These are phyloP conservation scores for Aldabrachelys gigantea DNA, from an alignment of 2,113 vertebrate species.

Conservation along the genomic window DNA sequence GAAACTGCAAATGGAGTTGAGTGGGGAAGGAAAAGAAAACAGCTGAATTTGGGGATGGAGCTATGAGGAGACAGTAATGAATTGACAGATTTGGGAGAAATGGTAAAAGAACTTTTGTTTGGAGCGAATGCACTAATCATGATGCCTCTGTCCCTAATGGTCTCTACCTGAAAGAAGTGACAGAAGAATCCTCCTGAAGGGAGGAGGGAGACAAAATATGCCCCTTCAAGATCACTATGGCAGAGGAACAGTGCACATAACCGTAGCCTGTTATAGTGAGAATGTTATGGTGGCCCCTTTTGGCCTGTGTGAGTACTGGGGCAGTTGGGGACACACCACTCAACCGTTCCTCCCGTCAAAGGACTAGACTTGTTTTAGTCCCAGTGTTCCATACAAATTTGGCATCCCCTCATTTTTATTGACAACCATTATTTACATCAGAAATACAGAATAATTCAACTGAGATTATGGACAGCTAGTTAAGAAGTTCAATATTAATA, in stretches of 20 bases:
- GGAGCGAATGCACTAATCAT: neutral
- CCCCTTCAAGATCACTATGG: neutral
- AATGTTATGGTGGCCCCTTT: neutral
- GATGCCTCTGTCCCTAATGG: neutral
- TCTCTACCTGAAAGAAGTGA: neutral
- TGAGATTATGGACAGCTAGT: constrained; percentile 12
- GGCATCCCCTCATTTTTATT: constrained; percentile 57
- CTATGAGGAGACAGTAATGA: neutral
- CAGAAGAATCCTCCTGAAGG: neutral
- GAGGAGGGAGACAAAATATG: neutral
- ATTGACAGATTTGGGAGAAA: neutral
- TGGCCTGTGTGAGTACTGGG: neutral
- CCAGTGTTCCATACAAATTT: constrained; percentile 36
- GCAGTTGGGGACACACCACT: neutral
- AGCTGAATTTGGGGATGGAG: constrained; percentile 9
- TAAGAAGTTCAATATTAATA: constrained; percentile 12
- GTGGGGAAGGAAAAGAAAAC: constrained; percentile 19
- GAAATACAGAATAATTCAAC: constrained; percentile 58
- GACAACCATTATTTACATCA: constrained; percentile 29
- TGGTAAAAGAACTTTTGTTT: neutral
- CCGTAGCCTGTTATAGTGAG: neutral
- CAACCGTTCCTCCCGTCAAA: constrained; percentile 22
- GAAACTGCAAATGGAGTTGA: neutral
- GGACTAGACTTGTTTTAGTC: neutral
- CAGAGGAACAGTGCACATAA: neutral